These are phyloP conservation scores for Calcarius ornatus DNA, from an alignment of 2,113 vertebrate species.

Conservation along the genomic window DNA sequence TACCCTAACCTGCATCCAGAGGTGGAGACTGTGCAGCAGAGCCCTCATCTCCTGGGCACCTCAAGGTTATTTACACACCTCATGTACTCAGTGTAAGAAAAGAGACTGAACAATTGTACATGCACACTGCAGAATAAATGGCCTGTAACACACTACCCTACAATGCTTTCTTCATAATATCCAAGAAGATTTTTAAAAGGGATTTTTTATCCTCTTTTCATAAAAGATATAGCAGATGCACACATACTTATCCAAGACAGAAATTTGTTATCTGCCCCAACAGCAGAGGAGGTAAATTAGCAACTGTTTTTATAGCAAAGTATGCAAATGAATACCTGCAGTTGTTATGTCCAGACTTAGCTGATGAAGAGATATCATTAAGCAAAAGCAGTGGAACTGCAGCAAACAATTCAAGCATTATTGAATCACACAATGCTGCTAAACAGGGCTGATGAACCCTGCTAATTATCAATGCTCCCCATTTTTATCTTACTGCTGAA, in stretches of 20 bases:
- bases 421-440: background rate
- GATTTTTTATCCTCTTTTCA: background rate
- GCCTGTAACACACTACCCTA: accelerated
- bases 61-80: background rate
- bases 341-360: background rate
- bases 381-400: background rate
- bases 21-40: background rate
- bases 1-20: background rate
- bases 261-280: background rate
- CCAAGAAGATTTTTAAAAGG: background rate
- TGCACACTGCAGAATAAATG: background rate
- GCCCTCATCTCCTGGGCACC: background rate
- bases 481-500: background rate
- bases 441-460: background rate
- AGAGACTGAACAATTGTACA: background rate
- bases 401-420: background rate
- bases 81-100: background rate
- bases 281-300: background rate
- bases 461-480: background rate
- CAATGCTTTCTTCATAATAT: background rate
- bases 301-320: background rate
- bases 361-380: background rate
- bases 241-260: background rate
- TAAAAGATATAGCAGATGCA: background rate
- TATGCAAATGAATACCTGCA: background rate